phyloP scores from a whole-genome alignment of 1,140 invertebrate genomes.

The Callitettix versicolor region DNA sequence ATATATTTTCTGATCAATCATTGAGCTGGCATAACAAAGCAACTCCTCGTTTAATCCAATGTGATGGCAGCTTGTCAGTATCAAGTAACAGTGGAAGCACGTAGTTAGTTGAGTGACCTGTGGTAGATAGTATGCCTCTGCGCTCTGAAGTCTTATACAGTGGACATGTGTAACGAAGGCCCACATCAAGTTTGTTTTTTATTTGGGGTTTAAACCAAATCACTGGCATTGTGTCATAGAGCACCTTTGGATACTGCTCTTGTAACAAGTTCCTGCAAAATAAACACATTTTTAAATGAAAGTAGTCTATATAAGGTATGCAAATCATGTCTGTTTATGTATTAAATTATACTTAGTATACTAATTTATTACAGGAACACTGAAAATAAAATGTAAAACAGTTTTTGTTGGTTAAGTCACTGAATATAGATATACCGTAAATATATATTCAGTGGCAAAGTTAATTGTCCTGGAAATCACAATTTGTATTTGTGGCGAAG shows the following conservation, averaged over 20 bases:
- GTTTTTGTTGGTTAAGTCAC: too few relatives aligned
- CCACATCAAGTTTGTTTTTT: slow-evolving; percentile 24
- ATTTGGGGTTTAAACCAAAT: slow-evolving; percentile 47
- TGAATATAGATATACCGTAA: too few relatives aligned
- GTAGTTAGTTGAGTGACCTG: slow-evolving; percentile 87
- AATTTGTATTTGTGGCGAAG: too few relatives aligned
- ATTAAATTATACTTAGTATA: neutral
- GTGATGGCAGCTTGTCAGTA: slow-evolving; percentile 51
- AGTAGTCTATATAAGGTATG: neutral
- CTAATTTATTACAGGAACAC: neutral
- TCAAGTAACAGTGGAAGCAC: slow-evolving; percentile 68
- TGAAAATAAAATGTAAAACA: neutral
- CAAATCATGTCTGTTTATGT: neutral
- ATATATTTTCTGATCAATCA: slow-evolving; percentile 37
- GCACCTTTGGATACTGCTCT: slow-evolving; percentile 72
- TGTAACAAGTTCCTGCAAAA: slow-evolving; percentile 39
- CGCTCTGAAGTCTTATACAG: slow-evolving; percentile 82
- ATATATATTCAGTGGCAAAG: too few relatives aligned
- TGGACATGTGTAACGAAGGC: slow-evolving; percentile 64
- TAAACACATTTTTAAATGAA: slow-evolving; percentile 2
- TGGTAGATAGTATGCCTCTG: slow-evolving; percentile 71
- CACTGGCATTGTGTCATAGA: slow-evolving; percentile 67
- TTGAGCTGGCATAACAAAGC: slow-evolving; percentile 74
- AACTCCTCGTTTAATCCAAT: slow-evolving; percentile 83
- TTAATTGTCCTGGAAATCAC: too few relatives aligned